phyloP scores from a whole-genome alignment of 2,888 invertebrate species.

The Nomada fucata region DNA sequence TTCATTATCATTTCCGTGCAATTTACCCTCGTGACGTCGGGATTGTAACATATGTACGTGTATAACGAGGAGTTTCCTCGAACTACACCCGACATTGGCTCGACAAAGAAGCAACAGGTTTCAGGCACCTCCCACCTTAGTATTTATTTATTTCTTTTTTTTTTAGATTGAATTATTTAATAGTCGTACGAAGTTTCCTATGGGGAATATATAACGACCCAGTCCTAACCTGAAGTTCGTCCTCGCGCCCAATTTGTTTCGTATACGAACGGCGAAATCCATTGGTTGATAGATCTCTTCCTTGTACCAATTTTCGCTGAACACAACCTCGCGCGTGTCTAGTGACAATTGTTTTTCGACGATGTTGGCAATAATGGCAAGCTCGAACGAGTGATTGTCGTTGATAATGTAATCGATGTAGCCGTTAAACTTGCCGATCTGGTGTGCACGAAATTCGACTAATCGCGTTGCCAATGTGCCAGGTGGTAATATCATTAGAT shows the following conservation, averaged over 20 bases:
- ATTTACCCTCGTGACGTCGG: conserved; percentile 68
- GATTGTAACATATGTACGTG: conserved; percentile 82
- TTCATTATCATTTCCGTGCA: conserved; percentile 77
- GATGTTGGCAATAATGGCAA: conserved; percentile 83
- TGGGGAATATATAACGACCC: too few relatives aligned
- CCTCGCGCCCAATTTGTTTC: conserved; percentile 70
- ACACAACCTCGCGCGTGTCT: conserved; percentile 74
- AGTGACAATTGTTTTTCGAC: conserved; percentile 80
- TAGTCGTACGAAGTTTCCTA: too few relatives aligned
- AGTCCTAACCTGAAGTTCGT: conserved; percentile 65
- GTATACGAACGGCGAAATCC: conserved; percentile 62
- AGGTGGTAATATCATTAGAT: conserved; percentile 65
- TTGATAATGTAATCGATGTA: conserved; percentile 83
- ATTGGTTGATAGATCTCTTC: conserved; percentile 80
- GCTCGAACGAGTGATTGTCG: conserved; percentile 82
- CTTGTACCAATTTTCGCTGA: conserved; percentile 82
- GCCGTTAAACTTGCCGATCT: conserved; percentile 79
- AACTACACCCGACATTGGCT: conserved; percentile 85
- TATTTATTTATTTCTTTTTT: neutral
- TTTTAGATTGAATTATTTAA: neutral
- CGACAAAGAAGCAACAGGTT: conserved; percentile 84
- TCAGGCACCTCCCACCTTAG: conserved; percentile 85
- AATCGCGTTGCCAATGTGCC: conserved; percentile 47
- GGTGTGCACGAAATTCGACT: conserved; percentile 71
- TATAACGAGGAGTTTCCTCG: conserved; percentile 85